Evolutionary conservation across 2,888 invertebrate species (phyloP).

Genomic region (Pandemis corylana): DNA sequence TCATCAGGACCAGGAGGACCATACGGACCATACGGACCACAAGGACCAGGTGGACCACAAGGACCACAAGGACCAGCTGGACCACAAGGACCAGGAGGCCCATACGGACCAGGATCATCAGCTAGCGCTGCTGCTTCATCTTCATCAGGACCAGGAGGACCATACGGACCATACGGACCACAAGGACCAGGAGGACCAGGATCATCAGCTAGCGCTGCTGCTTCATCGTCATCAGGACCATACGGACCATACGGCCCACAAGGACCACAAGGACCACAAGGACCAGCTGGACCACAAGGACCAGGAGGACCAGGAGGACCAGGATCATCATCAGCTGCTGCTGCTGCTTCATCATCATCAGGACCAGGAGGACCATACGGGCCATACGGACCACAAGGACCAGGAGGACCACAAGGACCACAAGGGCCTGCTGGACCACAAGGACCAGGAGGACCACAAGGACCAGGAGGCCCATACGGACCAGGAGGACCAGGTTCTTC

Average conservation of each 20-base stretch:
- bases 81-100: not conserved
- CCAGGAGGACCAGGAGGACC: constrained; percentile 12
- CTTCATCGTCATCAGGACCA: too few relatives aligned
- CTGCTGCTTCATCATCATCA: constrained; percentile 39
- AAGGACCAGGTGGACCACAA: constrained; percentile 5
- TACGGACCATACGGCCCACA: too few relatives aligned
- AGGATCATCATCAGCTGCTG: constrained; percentile 11
- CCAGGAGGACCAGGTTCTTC: constrained; percentile 34
- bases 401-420: constrained; percentile 13
- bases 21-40: not conserved
- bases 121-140: constrained; percentile 30
- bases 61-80: constrained; percentile 18
- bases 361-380: constrained; percentile 32
- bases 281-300: not conserved
- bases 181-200: constrained; percentile 13
- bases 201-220: too few relatives aligned
- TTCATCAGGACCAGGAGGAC: constrained; percentile 38
- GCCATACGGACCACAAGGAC: constrained; percentile 20
- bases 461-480: constrained; percentile 6
- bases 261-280: not conserved
- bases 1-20: constrained; percentile 40
- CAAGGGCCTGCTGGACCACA: not conserved
- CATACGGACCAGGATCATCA: constrained; percentile 12
- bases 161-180: constrained; percentile 28
- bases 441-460: constrained; percentile 5